phyloP scores from a whole-genome alignment of 2,113 vertebrate genomes.

The Vulpes lagopus region DNA sequence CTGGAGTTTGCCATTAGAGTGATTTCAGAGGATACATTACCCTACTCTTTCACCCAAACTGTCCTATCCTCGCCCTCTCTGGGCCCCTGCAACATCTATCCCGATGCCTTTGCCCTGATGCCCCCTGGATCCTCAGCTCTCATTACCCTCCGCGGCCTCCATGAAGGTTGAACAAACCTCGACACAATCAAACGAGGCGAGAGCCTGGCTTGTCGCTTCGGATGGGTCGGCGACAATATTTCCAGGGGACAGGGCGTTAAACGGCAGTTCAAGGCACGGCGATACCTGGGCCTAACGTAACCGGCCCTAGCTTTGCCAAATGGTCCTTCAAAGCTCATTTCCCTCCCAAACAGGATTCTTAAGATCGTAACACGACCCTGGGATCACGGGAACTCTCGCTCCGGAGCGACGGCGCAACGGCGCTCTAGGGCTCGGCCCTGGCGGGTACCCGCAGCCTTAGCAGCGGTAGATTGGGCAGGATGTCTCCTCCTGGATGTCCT shows the following conservation, averaged over 20 bases:
- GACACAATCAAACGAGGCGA: background rate
- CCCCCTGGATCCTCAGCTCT: slow-evolving; percentile 41
- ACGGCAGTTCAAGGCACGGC: background rate
- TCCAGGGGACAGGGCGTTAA: background rate
- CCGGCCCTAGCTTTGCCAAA: background rate
- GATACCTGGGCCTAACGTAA: background rate
- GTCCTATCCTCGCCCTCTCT: background rate
- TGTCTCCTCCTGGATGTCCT: background rate
- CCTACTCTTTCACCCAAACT: background rate
- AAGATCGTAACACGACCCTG: background rate
- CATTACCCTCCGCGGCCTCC: background rate
- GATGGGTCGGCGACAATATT: slow-evolving; percentile 53
- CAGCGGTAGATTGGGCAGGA: background rate
- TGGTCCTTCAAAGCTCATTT: background rate
- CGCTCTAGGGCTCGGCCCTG: background rate
- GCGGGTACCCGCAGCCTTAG: background rate
- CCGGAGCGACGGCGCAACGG: background rate
- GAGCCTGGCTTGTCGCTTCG: slow-evolving; percentile 45
- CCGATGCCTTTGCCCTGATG: background rate
- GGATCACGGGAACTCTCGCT: background rate
- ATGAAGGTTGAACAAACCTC: slow-evolving; percentile 50
- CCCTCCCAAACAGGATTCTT: slow-evolving; percentile 10
- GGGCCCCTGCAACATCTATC: background rate
- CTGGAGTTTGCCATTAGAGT: background rate
- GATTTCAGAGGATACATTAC: background rate